Percentiles rank a stretch among this genome's conserved stretches.
Conservation (phyloP, 2,797 vertebrate species). For the Enteromius afrohamiltoni region DNA sequence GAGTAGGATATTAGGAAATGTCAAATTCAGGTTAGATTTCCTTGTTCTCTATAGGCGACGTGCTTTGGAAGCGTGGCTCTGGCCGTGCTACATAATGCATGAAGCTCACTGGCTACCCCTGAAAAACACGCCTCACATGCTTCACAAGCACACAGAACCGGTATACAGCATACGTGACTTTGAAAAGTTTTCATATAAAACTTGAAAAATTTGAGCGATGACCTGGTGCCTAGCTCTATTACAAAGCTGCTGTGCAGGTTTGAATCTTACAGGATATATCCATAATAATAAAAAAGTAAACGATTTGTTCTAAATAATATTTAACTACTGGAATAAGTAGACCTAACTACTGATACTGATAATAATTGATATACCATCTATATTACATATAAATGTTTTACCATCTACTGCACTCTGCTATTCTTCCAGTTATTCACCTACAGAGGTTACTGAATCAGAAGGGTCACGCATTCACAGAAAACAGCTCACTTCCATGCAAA, state of each 20-base stretch:
- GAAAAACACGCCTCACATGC: slow-evolving; percentile 1
- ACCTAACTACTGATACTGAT: background rate
- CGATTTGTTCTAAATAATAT: background rate
- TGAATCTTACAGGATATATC: background rate
- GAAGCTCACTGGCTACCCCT: slow-evolving; percentile 60
- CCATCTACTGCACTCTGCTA: background rate
- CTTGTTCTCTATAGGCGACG: slow-evolving; percentile 78
- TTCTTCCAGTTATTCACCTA: background rate
- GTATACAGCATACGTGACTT: background rate
- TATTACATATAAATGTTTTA: too few relatives aligned
- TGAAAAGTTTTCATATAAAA: slow-evolving; percentile 5
- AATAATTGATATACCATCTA: background rate
- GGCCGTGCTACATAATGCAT: slow-evolving; percentile 77
- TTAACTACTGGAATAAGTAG: background rate
- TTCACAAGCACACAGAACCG: background rate
- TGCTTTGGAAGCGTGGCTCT: slow-evolving; percentile 71
- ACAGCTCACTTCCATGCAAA: background rate
- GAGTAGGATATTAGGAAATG: slow-evolving; percentile 85
- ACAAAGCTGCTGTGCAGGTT: background rate
- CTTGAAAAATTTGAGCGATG: background rate
- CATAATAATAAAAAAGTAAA: background rate
- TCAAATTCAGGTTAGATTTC: slow-evolving; percentile 85
- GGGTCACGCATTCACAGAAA: background rate
- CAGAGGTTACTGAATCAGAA: background rate
- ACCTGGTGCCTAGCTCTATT: background rate